A percentile compares a stretch with the other conserved stretches of the same genome.
Conservation (phyloP, 2,888 invertebrate species). For the Idaea biselata region DNA sequence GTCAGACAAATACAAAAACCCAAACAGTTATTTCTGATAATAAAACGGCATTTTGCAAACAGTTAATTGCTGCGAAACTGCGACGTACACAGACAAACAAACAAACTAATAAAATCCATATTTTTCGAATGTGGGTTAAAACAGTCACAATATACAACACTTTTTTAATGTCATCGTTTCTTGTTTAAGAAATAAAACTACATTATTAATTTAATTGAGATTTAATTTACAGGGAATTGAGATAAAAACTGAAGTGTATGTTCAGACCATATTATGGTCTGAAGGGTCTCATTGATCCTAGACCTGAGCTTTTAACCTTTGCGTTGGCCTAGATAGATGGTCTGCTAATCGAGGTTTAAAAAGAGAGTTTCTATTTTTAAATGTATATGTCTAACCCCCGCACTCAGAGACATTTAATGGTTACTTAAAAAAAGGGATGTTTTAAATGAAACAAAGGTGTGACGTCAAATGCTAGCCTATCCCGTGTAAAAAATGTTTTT, state of each 20-base stretch:
- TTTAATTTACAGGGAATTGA: not conserved
- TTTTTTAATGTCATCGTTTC: not conserved
- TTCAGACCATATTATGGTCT: not conserved
- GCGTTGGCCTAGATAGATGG: too few relatives aligned
- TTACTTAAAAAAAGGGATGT: too few relatives aligned
- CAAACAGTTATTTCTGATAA: not conserved
- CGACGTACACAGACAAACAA: not conserved
- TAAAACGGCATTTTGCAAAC: not conserved
- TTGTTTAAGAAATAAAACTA: constrained; percentile 1
- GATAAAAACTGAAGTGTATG: not conserved
- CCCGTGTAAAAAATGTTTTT: too few relatives aligned
- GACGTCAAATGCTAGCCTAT: too few relatives aligned
- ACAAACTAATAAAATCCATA: not conserved
- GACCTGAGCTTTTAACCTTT: too few relatives aligned
- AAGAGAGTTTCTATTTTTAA: too few relatives aligned
- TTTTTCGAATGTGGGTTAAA: not conserved
- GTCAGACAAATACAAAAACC: not conserved
- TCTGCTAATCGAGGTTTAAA: too few relatives aligned
- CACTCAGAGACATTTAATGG: too few relatives aligned
- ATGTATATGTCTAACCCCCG: too few relatives aligned
- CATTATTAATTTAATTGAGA: constrained; percentile 3
- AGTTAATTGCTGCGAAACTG: not conserved
- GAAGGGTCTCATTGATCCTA: too few relatives aligned
- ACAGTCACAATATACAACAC: not conserved
- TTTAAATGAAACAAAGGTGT: too few relatives aligned